Conservation (phyloP, 2,888 invertebrate genomes). For the Rhodophaea formosa region DNA sequence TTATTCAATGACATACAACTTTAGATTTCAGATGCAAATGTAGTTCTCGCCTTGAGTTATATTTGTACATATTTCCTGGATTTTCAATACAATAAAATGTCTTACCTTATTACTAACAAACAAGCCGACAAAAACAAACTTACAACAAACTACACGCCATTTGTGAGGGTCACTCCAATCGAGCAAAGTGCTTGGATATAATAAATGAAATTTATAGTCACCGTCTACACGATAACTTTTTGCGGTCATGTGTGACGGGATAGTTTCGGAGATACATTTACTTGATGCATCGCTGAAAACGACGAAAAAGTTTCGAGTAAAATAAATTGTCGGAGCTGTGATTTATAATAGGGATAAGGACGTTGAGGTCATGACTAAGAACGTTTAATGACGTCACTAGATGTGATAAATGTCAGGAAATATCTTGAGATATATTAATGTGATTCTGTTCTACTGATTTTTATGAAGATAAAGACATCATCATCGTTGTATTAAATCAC, state of each 20-base stretch:
- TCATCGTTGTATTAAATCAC: no score
- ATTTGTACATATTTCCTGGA: not conserved
- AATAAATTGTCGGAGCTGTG: constrained; percentile 1
- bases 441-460: no score
- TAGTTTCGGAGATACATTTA: constrained; percentile 16
- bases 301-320: constrained; percentile 5
- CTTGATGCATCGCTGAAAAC: constrained; percentile 11
- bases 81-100: no score
- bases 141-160: not conserved
- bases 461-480: no score
- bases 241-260: constrained; percentile 10
- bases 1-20: no score
- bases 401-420: not conserved
- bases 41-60: no score
- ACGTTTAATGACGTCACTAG: not conserved
- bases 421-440: not conserved
- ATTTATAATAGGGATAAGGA: not conserved
- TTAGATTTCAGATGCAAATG: no score
- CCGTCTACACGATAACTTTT: constrained; percentile 20
- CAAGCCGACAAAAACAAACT: not conserved
- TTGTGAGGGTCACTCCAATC: constrained; percentile 15
- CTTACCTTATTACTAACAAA: not conserved
- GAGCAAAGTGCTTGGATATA: constrained; percentile 12
- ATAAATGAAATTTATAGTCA: constrained; percentile 24
- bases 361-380: not conserved